A percentile compares a stretch with the other conserved stretches of the same genome.
Conservation (phyloP, 2,888 invertebrate species). For the Pristionchus fissidentatus region DNA sequence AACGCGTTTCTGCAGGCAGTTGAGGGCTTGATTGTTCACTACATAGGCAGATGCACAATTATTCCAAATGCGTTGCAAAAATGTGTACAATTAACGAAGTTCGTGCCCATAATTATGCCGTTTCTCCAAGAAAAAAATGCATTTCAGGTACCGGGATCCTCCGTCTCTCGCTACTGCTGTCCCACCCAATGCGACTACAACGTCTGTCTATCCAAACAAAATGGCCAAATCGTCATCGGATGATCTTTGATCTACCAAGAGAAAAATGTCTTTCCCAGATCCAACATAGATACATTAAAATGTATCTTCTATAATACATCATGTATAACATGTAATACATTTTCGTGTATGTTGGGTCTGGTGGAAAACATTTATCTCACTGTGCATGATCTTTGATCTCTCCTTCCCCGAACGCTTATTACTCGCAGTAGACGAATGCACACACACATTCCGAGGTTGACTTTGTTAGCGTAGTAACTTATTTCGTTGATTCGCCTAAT, state of each 20-base stretch:
- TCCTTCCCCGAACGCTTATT: no score
- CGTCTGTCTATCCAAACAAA: slow-evolving; percentile 28
- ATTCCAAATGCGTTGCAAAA: no score
- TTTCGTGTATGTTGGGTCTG: no score
- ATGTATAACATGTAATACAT: no score
- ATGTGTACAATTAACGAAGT: not conserved
- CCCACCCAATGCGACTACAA: slow-evolving; percentile 34
- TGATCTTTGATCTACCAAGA: not conserved
- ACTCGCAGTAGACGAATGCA: no score
- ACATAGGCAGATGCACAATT: no score
- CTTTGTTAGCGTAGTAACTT: slow-evolving; percentile 29
- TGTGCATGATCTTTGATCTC: slow-evolving; percentile 11
- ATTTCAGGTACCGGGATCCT: slow-evolving; percentile 9
- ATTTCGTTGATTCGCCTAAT: slow-evolving; percentile 17
- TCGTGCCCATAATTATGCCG: not conserved
- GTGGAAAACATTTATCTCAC: no score
- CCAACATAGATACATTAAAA: no score
- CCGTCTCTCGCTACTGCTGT: slow-evolving; percentile 13
- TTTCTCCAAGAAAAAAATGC: not conserved
- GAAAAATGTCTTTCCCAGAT: not conserved
- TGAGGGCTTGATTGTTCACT: no score
- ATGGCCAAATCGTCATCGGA: slow-evolving; percentile 22
- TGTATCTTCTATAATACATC: no score
- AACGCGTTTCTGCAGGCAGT: no score
- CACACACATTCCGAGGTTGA: not conserved